Evolutionary conservation across 2,797 vertebrate genomes (phyloP).

Genomic region (Sebastes cheni): DNA sequence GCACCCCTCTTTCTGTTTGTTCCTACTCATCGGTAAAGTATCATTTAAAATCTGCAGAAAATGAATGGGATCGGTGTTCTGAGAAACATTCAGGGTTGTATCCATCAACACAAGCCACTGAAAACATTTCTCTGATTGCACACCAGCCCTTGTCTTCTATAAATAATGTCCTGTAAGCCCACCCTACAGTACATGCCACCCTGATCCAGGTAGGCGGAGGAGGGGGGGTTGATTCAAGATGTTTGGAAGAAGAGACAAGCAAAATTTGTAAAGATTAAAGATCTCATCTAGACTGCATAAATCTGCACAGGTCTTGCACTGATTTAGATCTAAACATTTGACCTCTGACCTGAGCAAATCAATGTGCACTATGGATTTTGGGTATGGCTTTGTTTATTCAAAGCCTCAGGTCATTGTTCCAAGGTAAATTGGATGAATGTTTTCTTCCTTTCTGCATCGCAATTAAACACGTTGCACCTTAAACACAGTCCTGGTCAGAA

Average conservation of each 20-base stretch:
- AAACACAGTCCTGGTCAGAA: constrained; percentile 51
- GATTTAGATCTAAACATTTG: constrained; percentile 14
- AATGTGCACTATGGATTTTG: neutral
- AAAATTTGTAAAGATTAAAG: constrained; percentile 42
- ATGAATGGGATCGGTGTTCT: constrained; percentile 54
- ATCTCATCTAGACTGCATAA: neutral
- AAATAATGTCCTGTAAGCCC: constrained; percentile 48
- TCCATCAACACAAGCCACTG: constrained; percentile 55
- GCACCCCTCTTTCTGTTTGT: constrained; percentile 37
- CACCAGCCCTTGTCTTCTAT: constrained; percentile 32
- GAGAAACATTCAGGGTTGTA: constrained; percentile 37
- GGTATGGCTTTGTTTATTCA: neutral
- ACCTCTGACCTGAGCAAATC: neutral
- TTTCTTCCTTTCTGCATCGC: neutral
- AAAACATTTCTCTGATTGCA: constrained; percentile 63
- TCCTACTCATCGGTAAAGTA: constrained; percentile 47
- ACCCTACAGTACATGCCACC: constrained; percentile 12
- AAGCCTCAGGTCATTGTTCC: neutral
- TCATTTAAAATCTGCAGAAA: constrained; percentile 62
- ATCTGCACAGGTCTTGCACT: neutral
- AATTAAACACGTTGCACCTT: constrained; percentile 35
- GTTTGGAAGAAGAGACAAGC: constrained; percentile 34
- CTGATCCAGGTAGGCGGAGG: neutral
- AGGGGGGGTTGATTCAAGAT: constrained; percentile 12
- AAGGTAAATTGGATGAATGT: neutral